Base-by-base conservation (phyloP, 1,140 invertebrate species). In the Chlorops oryzae region DNA sequence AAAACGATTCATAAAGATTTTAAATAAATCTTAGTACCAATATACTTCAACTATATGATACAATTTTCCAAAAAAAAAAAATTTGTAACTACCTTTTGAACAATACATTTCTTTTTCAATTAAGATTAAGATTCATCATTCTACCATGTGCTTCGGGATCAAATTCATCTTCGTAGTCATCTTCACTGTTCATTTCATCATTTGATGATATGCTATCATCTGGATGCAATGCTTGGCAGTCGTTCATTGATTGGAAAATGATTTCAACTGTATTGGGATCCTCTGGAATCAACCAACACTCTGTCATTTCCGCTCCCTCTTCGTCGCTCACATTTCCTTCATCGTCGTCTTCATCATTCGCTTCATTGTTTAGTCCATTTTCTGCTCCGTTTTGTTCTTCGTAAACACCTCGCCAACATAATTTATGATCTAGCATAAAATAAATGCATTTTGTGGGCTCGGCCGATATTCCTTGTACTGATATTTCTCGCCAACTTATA, bases 381-480 rank as follows among this genome's bases (percentile, higher is more conserved):
- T 25, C 59, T 13, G 47, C 55, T 20, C 63, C 61, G 32, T 58
- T 56, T 0, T 59, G 59, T 50, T 65, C 39, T 50, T 69, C 56
- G 17, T 63, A 65, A 10, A 63, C 52, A 5, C 67, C 67, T n/a
- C 46, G 54, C 67, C 67, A 70, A 22, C 58, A 53, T 10, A 70
- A 57, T 53, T 65, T 60, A 34, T 67, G 61, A 45, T 70, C 67
- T 24, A 70, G 40, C 63, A 70, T 68, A 27, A 70, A 68, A 42
- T 70, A 70, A 55, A 70, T 70, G 40, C 67, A 70, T 43, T 70
- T 70, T 0, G 51, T 47, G 21, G 67, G 67, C 32, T 59, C 62
- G 10, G 63, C 54, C 1, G 67, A 59, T 38, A 68, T 66, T 7
- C 64, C 67, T 47, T 70, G 67, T 6, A 70, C 53, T 35, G 67